Percentiles rank a stretch among this genome's conserved stretches.
Conservation (phyloP, 2,797 vertebrate genomes). For the Spheniscus humboldti region DNA sequence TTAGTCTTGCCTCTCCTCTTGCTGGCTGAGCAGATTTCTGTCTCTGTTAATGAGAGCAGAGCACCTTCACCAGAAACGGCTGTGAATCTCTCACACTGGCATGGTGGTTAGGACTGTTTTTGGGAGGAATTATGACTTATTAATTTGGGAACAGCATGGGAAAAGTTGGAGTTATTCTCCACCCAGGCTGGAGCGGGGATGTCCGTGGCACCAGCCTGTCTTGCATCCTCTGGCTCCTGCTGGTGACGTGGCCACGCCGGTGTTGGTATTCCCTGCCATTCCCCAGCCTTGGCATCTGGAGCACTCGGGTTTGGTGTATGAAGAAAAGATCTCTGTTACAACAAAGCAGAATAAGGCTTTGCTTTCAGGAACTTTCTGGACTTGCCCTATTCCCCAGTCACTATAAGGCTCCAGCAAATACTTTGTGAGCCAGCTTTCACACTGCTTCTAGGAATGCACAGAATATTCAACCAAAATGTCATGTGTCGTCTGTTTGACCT, state of each 20-base stretch:
- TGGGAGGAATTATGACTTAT: background rate
- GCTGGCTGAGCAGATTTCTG: background rate
- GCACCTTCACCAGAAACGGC: accelerated
- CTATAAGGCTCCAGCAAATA: background rate
- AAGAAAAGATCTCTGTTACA: conserved; percentile 23
- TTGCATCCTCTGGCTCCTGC: background rate
- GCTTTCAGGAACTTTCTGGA: conserved; percentile 19
- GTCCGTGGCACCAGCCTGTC: background rate
- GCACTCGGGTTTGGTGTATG: background rate
- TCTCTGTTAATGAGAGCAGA: background rate
- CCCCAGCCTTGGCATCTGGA: background rate
- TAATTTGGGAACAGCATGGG: background rate
- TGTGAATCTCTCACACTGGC: accelerated
- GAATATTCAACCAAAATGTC: conserved; percentile 34
- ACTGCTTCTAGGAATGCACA: conserved; percentile 60
- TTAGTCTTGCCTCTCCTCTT: background rate
- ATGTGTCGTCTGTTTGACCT: conserved; percentile 18
- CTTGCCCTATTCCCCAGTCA: background rate
- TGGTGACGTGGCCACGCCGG: accelerated
- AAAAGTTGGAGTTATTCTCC: background rate
- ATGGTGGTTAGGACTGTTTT: background rate
- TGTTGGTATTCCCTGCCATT: background rate
- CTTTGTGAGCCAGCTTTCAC: conserved; percentile 12
- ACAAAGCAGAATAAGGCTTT: background rate
- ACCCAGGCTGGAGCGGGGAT: background rate